These are phyloP conservation scores for Drosophila kambysellisi DNA, from an alignment of 2,888 invertebrate species.

Conservation along the genomic window DNA sequence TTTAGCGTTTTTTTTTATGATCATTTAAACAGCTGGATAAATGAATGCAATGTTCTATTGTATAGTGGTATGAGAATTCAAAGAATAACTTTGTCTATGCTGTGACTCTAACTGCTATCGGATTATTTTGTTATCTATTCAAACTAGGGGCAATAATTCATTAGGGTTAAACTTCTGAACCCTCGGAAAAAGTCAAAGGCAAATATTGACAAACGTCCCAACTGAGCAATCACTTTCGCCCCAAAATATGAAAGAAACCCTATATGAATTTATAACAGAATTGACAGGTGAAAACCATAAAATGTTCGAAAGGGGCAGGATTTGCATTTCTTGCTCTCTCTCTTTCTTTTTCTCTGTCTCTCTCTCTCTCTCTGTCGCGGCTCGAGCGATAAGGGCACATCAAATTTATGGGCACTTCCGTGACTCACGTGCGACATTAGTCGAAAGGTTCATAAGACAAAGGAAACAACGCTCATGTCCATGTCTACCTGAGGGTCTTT, in stretches of 20 bases:
- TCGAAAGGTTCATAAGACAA: slow-evolving; percentile 27
- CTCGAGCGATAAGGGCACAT: slow-evolving; percentile 32
- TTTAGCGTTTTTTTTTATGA: slow-evolving; percentile 9
- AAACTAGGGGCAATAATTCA: slow-evolving; percentile 51
- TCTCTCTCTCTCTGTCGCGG: background rate
- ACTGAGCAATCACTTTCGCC: slow-evolving; percentile 38
- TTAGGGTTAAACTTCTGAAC: slow-evolving; percentile 5
- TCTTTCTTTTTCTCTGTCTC: too few relatives aligned
- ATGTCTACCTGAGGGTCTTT: slow-evolving; percentile 45
- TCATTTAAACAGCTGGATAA: slow-evolving; percentile 40
- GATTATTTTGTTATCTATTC: slow-evolving; percentile 40
- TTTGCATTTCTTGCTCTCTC: slow-evolving; percentile 2
- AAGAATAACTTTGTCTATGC: slow-evolving; percentile 29
- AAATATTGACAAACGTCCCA: slow-evolving; percentile 61
- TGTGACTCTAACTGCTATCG: background rate
- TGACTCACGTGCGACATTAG: slow-evolving; percentile 30
- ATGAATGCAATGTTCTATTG: background rate
- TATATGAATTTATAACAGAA: slow-evolving; percentile 49
- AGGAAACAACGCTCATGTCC: slow-evolving; percentile 25
- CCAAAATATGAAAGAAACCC: slow-evolving; percentile 54
- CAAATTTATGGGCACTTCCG: slow-evolving; percentile 58
- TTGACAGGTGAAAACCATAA: slow-evolving; percentile 73
- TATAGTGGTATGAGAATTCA: slow-evolving; percentile 15
- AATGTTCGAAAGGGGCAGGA: slow-evolving; percentile 52
- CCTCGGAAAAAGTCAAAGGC: slow-evolving; percentile 5